Evolutionary conservation across 2,797 vertebrate species (phyloP).

Genomic region (Argya squamiceps): DNA sequence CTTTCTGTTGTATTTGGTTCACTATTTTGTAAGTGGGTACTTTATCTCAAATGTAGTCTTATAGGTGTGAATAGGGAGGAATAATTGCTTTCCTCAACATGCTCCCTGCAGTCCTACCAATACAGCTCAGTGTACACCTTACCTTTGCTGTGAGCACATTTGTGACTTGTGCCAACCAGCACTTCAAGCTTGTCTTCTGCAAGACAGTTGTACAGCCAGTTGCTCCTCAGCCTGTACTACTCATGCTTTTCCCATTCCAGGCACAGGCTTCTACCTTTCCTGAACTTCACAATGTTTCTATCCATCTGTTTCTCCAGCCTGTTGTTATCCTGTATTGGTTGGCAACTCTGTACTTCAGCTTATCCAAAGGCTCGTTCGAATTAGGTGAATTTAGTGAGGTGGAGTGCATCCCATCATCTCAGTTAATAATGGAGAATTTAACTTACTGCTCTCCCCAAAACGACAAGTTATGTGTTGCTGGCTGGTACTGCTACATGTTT

Average conservation of each 20-base stretch:
- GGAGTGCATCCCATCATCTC: neutral
- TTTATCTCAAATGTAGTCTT: neutral
- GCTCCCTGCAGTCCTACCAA: neutral
- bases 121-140: neutral
- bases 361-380: neutral
- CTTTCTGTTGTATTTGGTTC: neutral
- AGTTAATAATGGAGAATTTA: neutral
- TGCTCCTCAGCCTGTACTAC: neutral
- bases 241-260: neutral
- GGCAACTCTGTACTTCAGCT: neutral
- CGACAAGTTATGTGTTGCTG: neutral
- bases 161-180: neutral
- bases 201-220: neutral
- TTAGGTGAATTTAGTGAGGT: neutral
- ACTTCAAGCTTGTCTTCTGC: neutral
- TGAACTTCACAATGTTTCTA: neutral
- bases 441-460: neutral
- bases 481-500: neutral
- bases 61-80: neutral
- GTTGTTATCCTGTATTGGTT: neutral
- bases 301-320: neutral
- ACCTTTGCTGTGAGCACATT: neutral
- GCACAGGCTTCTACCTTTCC: neutral
- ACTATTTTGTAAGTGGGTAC: neutral
- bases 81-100: neutral